Percentiles rank a stretch among this genome's conserved stretches.
Conservation (phyloP, 2,113 vertebrate species). For the Oxygymnocypris stewartii region DNA sequence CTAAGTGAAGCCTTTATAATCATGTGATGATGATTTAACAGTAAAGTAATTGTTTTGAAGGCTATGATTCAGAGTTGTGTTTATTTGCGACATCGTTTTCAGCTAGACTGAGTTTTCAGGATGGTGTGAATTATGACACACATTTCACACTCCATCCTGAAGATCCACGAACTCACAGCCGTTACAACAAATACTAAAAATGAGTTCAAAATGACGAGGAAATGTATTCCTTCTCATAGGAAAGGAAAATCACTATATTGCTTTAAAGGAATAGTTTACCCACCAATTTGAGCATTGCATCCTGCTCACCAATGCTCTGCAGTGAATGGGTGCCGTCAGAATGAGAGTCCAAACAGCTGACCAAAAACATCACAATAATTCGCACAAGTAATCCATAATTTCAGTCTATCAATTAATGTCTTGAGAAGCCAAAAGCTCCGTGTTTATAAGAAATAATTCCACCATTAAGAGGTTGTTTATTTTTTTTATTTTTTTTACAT, state of each 20-base stretch:
- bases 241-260: neutral
- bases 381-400: too few relatives aligned
- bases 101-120: slow-evolving; percentile 6
- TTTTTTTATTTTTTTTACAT: too few relatives aligned
- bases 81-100: neutral
- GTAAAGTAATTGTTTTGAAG: neutral
- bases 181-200: neutral
- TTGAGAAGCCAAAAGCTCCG: too few relatives aligned
- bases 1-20: neutral
- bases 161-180: neutral
- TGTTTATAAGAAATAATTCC: too few relatives aligned
- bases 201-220: neutral
- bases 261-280: neutral
- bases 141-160: neutral
- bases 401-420: too few relatives aligned
- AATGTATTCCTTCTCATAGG: neutral
- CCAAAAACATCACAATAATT: too few relatives aligned
- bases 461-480: too few relatives aligned
- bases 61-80: neutral
- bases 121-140: slow-evolving; percentile 6
- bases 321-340: too few relatives aligned
- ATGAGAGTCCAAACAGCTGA: too few relatives aligned
- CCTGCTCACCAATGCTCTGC: neutral
- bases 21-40: neutral
- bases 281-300: neutral